Percentiles rank a stretch among this genome's conserved stretches.
phyloP scores from a whole-genome alignment of 2,113 vertebrate genomes.

The Coregonus clupeaformis region DNA sequence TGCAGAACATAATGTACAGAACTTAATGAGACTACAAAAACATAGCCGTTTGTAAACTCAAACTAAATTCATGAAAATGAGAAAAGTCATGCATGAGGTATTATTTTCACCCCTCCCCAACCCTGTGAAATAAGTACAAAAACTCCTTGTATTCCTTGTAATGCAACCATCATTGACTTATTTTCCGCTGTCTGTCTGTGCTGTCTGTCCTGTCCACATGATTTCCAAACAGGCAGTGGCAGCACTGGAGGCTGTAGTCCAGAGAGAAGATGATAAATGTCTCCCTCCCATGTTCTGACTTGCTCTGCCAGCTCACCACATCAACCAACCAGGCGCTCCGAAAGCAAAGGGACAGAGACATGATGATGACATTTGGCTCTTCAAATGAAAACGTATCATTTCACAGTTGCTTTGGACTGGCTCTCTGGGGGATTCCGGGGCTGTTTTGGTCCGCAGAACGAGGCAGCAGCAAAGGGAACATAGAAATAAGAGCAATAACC shows the following conservation, averaged over 20 bases:
- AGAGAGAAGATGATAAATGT: conserved; percentile 69
- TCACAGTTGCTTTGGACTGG: conserved; percentile 52
- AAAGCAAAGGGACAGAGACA: conserved; percentile 70
- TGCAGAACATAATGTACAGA: neutral
- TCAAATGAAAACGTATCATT: conserved; percentile 74
- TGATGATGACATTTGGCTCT: conserved; percentile 72
- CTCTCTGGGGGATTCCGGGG: conserved; percentile 45
- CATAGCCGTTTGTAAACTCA: neutral
- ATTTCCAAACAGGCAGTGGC: conserved; percentile 63
- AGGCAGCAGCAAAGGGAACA: conserved; percentile 9
- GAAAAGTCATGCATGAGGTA: conserved; percentile 21
- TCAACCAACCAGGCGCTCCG: conserved; percentile 70
- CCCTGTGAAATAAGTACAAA: conserved; percentile 9
- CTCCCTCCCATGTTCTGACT: conserved; percentile 70
- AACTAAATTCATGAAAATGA: neutral
- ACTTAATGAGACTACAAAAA: neutral
- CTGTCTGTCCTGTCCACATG: conserved; percentile 42
- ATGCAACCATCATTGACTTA: conserved; percentile 40
- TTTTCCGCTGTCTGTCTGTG: conserved; percentile 33
- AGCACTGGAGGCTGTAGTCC: conserved; percentile 60
- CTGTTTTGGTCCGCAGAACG: conserved; percentile 50
- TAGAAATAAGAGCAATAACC: conserved; percentile 66
- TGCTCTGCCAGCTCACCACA: conserved; percentile 72
- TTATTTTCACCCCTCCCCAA: conserved; percentile 21
- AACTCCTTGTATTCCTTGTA: conserved; percentile 51